These are phyloP conservation scores for Mellivora capensis DNA, from an alignment of 2,113 vertebrate species.

Conservation along the genomic window DNA sequence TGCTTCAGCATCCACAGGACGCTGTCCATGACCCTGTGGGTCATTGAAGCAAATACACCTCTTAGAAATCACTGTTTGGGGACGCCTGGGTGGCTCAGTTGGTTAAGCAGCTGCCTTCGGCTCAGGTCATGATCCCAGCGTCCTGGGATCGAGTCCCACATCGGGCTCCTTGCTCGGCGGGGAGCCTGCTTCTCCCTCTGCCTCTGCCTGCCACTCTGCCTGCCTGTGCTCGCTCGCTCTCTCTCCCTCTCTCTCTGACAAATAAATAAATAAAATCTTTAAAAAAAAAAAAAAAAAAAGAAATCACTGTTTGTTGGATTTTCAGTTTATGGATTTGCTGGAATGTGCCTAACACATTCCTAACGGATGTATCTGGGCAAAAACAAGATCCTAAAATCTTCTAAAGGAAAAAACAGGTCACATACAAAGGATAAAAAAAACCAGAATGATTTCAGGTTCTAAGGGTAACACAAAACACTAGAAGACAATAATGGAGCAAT, in stretches of 20 bases:
- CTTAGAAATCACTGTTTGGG: background rate
- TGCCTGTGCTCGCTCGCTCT: too few relatives aligned
- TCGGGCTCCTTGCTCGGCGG: too few relatives aligned
- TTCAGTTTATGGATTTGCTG: background rate
- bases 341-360: background rate
- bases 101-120: too few relatives aligned
- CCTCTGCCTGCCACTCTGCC: too few relatives aligned
- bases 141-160: too few relatives aligned
- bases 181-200: too few relatives aligned
- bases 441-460: background rate
- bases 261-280: too few relatives aligned
- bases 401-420: background rate
- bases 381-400: background rate
- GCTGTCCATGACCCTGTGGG: background rate
- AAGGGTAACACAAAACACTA: background rate
- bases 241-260: too few relatives aligned
- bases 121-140: too few relatives aligned
- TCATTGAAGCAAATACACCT: background rate
- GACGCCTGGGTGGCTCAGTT: too few relatives aligned
- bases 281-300: too few relatives aligned
- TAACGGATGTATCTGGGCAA: background rate
- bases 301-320: background rate
- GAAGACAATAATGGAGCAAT: background rate
- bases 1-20: background rate
- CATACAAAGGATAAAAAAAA: background rate